Percentiles rank a stretch among this genome's conserved stretches.
Evolutionary conservation across 2,797 vertebrate genomes (phyloP).

Genomic region (Phataginus tetradactyla): DNA sequence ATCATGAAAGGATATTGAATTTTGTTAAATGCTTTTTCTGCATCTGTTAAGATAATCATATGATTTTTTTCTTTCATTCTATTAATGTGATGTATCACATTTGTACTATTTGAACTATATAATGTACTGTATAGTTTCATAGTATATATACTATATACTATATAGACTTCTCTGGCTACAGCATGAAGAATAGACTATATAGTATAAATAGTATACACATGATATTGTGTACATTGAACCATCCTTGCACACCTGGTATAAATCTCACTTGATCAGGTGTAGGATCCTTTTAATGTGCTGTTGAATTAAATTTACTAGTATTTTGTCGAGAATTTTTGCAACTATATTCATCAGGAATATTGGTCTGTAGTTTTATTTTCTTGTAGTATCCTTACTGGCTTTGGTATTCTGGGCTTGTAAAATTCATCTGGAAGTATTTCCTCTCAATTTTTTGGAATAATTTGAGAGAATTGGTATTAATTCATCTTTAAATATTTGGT

Average conservation of each 20-base stretch:
- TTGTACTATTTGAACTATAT: no score
- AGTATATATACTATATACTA: no score
- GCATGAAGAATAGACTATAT: not conserved
- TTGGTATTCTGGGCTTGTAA: not conserved
- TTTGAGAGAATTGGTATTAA: not conserved
- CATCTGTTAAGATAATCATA: not conserved
- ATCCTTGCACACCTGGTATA: not conserved
- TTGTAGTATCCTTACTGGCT: not conserved
- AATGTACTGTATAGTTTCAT: no score
- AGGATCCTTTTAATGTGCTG: not conserved
- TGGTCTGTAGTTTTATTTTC: not conserved
- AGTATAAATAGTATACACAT: no score
- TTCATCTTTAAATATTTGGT: not conserved
- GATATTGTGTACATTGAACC: no score
- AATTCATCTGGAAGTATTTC: not conserved
- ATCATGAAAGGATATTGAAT: no score
- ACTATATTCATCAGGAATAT: not conserved
- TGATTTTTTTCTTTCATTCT: not conserved
- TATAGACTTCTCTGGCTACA: not conserved
- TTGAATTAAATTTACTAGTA: not conserved
- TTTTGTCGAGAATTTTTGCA: not conserved
- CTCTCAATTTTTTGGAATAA: not conserved
- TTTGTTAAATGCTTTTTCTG: not conserved
- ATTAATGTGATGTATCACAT: no score
- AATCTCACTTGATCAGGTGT: no score